Conservation (phyloP, 2,888 invertebrate species). For the Platycnemis pennipes region DNA sequence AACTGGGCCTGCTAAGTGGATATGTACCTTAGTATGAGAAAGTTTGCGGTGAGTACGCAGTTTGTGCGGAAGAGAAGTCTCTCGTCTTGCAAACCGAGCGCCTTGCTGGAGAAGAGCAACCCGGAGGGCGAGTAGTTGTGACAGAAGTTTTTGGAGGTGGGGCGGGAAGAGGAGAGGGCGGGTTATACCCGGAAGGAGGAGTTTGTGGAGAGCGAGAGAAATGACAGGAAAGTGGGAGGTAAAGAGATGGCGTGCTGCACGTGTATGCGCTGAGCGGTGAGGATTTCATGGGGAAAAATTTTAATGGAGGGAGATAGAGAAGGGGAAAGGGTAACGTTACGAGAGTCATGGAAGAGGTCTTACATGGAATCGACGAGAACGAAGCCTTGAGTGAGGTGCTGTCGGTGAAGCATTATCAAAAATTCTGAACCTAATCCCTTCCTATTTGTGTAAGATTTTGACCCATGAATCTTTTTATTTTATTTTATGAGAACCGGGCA, state of each 20-base stretch:
- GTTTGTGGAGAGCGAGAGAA: neutral
- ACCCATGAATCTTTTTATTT: neutral
- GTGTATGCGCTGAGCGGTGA: neutral
- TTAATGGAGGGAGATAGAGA: conserved; percentile 14
- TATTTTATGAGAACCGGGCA: neutral
- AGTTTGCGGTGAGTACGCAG: neutral
- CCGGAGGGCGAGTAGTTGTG: neutral
- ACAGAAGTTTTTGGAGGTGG: conserved; percentile 14
- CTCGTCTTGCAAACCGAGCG: neutral
- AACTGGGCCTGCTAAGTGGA: no score
- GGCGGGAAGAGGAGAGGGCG: conserved; percentile 17
- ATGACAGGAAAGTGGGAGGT: neutral
- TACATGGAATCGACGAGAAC: conserved; percentile 9
- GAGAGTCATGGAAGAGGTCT: conserved; percentile 5
- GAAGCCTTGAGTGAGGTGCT: neutral
- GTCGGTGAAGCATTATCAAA: neutral
- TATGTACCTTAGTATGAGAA: no score
- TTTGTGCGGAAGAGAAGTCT: neutral
- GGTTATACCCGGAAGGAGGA: neutral
- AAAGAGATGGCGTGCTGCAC: neutral
- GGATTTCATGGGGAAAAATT: neutral
- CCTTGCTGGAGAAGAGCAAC: neutral
- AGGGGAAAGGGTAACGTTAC: conserved; percentile 14
- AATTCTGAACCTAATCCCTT: neutral
- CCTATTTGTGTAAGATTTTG: neutral